Base-by-base conservation (phyloP, 1,140 invertebrate genomes). In the Dendroctonus valens region DNA sequence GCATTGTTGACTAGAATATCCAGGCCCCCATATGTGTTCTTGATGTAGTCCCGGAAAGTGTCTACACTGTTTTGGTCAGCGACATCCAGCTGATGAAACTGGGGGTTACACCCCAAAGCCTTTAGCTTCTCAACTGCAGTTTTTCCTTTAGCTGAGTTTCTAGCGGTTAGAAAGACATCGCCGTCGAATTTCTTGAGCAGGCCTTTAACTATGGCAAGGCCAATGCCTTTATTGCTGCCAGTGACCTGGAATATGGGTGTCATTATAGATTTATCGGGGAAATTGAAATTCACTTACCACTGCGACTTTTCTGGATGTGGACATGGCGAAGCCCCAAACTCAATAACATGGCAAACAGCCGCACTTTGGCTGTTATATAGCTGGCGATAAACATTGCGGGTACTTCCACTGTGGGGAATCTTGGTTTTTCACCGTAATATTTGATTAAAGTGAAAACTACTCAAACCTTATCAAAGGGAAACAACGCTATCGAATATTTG, bases 1-100 rank as follows among this genome's bases (percentile, higher is more conserved):
- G 92, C 92, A 82, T 95, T 94, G 74, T 94, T 94, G 0, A 95
- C 83, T 8, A 94, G 78, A 41, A 94, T 72, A 81, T 95, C 91
- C 2, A 95, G 76, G 1, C 91, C 89, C 8, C 85, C 86, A 77
- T 94, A 83, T 37, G 82, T 84, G 38, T 83, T 72, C 72, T 86
- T 80, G 0, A 95, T 72, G 73, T 80, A 82, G 15, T 83, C 77
- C n/a, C 75, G 73, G 42, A 89, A 81, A 40, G 69, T 76, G 7
- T 81, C 72, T 41, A 87, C 81, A 72, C 84, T 88, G 11, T 78
- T 71, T 52, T 76, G 61, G 71, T 83, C 76, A 59, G 79, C 79
- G 60, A 90, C 84, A 70, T 90, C 87, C 41, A 90, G 75, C 71
- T 87, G 82, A 74, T 87, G 83, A 73, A 84, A 88, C 12, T 78